Base-by-base conservation (phyloP, 2,888 invertebrate species). In the Stratiomys singularior region DNA sequence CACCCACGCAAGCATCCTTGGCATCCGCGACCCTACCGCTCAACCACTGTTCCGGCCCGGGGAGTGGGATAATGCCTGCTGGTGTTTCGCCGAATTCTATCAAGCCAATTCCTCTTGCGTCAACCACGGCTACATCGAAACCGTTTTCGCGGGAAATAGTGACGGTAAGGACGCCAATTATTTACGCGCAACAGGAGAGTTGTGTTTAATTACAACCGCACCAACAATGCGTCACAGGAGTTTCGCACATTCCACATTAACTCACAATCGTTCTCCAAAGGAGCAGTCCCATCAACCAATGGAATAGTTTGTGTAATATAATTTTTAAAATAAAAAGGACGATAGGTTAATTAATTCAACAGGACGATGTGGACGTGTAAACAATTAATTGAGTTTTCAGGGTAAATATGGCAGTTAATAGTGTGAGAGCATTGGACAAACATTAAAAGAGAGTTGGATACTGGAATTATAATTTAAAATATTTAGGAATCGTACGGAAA, bases 101-200 rank as follows among this genome's bases (percentile, higher is more conserved):
- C 7, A 74, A 74, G 60, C 56, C 63, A 56, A 63, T 64, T 58
- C 71, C 52, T n/a, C 37, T 77, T 3, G 25, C 58, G 44, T 46
- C 77, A 18, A 77, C 77, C 15, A 66, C 86, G 58, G 85, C 83
- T 0, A 72, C 78, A 77, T 58, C 77, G 37, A 87, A 87, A 82
- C 87, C 87, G 77, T 87, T 87, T 81, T 87, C 87, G 63, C 86
- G 91, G 81, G 92, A 92, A 87, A 91, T 92, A 79, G 92, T 92
- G 76, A 92, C 92, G 30, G 91, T 92, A 74, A 88, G 92, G 83
- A 92, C 92, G 77, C 92, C 92, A 74, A 87, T 92, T 77, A 91
- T 92, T 89, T 91, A 90, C 80, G 91, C 90, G 83, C 91, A 88
- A 83, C 90, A 92, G 85, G 92, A 92, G 85, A 92, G 92, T 86